Percentiles rank a stretch among this genome's conserved stretches.
Conservation (phyloP, 2,113 vertebrate genomes). For the Laterallus jamaicensis region DNA sequence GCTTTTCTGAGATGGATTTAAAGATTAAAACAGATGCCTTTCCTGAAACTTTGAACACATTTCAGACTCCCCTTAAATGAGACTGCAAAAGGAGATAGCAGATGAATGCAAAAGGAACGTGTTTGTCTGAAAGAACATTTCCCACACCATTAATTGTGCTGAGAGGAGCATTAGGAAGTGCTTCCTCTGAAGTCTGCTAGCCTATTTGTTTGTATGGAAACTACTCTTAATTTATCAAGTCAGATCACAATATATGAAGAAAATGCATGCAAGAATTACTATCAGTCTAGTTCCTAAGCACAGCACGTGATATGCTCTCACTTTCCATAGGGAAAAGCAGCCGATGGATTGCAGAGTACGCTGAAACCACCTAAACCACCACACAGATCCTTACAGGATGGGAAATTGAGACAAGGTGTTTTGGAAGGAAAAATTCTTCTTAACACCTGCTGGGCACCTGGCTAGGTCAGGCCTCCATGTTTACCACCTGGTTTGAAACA, state of each 20-base stretch:
- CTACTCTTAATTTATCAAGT: background rate
- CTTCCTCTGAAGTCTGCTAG: background rate
- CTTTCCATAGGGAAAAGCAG: background rate
- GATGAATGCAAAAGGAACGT: background rate
- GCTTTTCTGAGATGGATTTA: background rate
- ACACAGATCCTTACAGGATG: background rate
- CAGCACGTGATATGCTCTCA: background rate
- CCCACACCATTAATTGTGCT: background rate
- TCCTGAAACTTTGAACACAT: background rate
- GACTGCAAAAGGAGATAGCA: background rate
- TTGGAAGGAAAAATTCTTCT: background rate
- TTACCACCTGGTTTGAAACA: background rate
- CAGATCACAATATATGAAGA: background rate
- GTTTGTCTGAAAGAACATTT: background rate
- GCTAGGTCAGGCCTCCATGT: background rate
- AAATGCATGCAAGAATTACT: background rate
- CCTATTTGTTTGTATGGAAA: background rate
- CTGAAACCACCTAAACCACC: background rate
- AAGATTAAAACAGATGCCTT: background rate
- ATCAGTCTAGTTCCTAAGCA: background rate
- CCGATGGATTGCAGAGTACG: background rate
- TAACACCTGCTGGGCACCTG: background rate
- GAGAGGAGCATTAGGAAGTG: accelerated
- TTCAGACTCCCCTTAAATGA: background rate
- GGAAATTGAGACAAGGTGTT: background rate